Conservation (phyloP, 2,888 invertebrate species). For the Rhagium mordax region DNA sequence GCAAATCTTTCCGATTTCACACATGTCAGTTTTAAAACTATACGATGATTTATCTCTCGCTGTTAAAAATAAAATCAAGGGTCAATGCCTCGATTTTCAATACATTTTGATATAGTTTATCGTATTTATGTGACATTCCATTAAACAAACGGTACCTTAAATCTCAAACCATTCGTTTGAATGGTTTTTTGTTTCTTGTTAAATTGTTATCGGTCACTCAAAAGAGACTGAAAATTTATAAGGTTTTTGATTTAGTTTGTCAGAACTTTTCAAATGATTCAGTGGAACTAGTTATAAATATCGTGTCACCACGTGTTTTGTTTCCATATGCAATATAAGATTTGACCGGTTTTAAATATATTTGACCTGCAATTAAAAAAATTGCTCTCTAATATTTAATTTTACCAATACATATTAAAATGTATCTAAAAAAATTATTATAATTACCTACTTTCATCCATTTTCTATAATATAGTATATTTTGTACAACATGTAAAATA, state of each 20-base stretch:
- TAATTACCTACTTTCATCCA: too few species aligned
- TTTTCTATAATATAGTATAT: too few species aligned
- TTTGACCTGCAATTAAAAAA: too few species aligned
- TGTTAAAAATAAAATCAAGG: constrained; percentile 33
- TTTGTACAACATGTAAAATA: too few species aligned
- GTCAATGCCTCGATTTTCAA: constrained; percentile 55
- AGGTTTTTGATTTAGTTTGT: constrained; percentile 14
- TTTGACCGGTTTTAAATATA: too few species aligned
- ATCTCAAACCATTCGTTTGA: constrained; percentile 38
- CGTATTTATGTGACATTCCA: constrained; percentile 58
- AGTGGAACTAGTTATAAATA: background rate
- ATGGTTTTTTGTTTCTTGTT: constrained; percentile 45
- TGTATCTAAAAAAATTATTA: too few species aligned
- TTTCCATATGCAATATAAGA: background rate
- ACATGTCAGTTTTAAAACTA: constrained; percentile 46
- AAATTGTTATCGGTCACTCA: constrained; percentile 42
- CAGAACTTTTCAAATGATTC: background rate
- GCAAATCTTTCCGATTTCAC: constrained; percentile 49
- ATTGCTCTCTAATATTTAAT: too few species aligned
- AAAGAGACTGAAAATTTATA: constrained; percentile 25
- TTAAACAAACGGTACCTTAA: constrained; percentile 59
- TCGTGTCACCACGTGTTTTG: background rate
- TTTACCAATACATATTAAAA: too few species aligned
- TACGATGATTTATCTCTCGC: constrained; percentile 45
- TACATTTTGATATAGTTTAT: constrained; percentile 62